These are phyloP conservation scores for Vimba vimba DNA, from an alignment of 2,113 vertebrate genomes.

Conservation along the genomic window DNA sequence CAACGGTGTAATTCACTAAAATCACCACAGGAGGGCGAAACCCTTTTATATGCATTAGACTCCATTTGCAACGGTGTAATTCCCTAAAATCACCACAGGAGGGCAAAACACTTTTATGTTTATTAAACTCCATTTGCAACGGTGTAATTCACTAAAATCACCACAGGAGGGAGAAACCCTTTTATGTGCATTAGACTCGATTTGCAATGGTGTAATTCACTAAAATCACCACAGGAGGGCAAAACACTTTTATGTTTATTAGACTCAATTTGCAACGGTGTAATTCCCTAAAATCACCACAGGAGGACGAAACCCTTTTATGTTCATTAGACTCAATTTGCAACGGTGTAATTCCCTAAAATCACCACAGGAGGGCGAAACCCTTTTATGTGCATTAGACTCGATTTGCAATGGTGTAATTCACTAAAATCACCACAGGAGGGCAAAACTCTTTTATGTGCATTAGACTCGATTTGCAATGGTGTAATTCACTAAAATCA, in stretches of 20 bases:
- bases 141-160: background rate
- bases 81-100: background rate
- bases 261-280: background rate
- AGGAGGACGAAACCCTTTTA: background rate
- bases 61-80: background rate
- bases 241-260: too few relatives aligned
- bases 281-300: background rate
- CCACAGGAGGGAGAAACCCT: background rate
- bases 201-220: background rate
- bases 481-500: background rate
- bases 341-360: background rate
- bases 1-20: too few relatives aligned
- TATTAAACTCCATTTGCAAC: too few relatives aligned
- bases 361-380: background rate
- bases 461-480: background rate
- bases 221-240: background rate
- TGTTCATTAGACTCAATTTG: background rate
- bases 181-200: background rate
- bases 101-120: background rate
- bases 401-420: background rate
- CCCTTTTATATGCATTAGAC: background rate
- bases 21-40: background rate
- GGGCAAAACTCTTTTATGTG: background rate
- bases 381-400: too few relatives aligned
- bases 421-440: background rate